Percentiles rank a stretch among this genome's conserved stretches.
Conservation (phyloP, 2,888 invertebrate genomes). For the Rotaria magnacalcarata region DNA sequence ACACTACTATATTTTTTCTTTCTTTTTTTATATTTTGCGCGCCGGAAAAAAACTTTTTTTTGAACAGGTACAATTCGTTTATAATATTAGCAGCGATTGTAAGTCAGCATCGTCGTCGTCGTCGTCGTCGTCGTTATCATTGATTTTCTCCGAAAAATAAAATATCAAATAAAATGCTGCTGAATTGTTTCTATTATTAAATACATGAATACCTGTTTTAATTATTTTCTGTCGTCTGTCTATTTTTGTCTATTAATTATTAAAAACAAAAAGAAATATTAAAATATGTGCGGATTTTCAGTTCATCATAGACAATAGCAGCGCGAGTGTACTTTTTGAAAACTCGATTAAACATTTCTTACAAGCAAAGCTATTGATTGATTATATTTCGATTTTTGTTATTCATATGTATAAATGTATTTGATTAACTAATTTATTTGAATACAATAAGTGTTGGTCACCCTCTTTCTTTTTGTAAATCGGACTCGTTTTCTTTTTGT, state of each 20-base stretch:
- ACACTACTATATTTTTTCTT: constrained; percentile 20
- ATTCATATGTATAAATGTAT: not conserved
- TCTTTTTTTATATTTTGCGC: constrained; percentile 11
- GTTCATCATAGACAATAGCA: not conserved
- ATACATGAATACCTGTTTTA: not conserved
- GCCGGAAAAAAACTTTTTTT: not conserved
- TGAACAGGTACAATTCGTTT: not conserved
- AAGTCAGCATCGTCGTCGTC: not conserved
- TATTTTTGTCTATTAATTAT: not conserved
- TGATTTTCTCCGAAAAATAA: not conserved
- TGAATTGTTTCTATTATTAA: not conserved
- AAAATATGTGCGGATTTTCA: not conserved
- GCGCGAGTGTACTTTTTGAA: too few species aligned
- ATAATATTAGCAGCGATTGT: not conserved
- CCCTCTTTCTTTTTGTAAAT: too few species aligned
- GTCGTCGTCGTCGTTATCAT: not conserved
- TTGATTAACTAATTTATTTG: not conserved
- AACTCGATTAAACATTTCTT: too few species aligned
- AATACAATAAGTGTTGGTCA: too few species aligned
- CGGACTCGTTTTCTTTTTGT: not conserved
- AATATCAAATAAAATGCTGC: constrained; percentile 12
- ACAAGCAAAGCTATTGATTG: too few species aligned
- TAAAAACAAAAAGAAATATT: not conserved
- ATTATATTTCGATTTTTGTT: too few species aligned
- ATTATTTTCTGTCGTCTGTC: not conserved